Conservation (phyloP, 2,113 vertebrate species). For the Gnathonemus echidnorhynchus region DNA sequence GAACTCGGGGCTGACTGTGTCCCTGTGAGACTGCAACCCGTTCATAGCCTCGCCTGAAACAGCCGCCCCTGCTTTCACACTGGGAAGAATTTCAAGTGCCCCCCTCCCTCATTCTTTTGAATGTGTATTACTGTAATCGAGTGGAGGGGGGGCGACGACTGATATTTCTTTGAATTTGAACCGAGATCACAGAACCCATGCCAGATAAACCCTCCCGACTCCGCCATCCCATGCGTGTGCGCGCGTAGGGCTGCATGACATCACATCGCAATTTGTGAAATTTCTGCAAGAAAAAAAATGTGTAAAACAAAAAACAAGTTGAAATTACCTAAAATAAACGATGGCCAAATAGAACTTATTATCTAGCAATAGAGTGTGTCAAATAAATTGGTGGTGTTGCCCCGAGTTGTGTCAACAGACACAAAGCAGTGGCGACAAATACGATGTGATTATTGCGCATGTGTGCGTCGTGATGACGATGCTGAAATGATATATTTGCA, state of each 20-base stretch:
- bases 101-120: neutral
- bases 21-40: slow-evolving; percentile 21
- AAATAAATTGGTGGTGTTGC: neutral
- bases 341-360: neutral
- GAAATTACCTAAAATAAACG: neutral
- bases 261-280: neutral
- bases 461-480: neutral
- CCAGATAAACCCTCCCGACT: neutral
- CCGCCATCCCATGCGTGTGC: neutral
- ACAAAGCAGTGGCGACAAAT: neutral
- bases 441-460: neutral
- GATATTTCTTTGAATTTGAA: neutral
- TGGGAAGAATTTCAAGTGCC: neutral
- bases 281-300: neutral
- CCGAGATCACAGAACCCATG: neutral
- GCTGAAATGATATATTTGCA: neutral
- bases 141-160: neutral
- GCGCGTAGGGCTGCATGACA: neutral
- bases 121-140: neutral
- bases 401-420: neutral
- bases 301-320: neutral
- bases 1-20: neutral
- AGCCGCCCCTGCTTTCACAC: neutral
- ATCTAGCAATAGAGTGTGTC: neutral
- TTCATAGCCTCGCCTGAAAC: slow-evolving; percentile 8